Evolutionary conservation across 2,888 invertebrate species (phyloP).

Genomic region (Harpalus rufipes): DNA sequence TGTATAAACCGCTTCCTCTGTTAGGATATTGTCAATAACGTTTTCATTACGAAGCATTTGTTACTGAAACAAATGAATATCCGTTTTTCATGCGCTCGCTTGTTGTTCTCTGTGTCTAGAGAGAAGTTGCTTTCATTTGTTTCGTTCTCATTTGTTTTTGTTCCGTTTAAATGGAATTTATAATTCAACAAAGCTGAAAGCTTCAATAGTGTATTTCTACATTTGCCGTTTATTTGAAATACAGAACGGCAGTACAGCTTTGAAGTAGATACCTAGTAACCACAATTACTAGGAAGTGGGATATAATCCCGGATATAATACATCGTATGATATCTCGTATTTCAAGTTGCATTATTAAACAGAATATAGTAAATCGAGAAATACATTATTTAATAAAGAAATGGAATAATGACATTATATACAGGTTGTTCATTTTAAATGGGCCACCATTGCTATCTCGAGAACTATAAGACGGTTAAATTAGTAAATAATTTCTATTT

Average conservation of each 20-base stretch:
- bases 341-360: no score
- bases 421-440: no score
- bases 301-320: no score
- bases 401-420: no score
- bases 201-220: constrained; percentile 13
- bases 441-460: no score
- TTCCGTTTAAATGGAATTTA: constrained; percentile 44
- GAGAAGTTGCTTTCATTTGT: constrained; percentile 43
- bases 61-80: constrained; percentile 45
- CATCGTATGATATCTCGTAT: no score
- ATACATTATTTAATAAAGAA: no score
- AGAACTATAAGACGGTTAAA: no score
- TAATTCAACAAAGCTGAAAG: constrained; percentile 13
- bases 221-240: constrained; percentile 4
- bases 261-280: not conserved
- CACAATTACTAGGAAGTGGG: no score
- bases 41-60: constrained; percentile 23
- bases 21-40: constrained; percentile 38
- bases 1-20: not conserved
- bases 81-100: constrained; percentile 31
- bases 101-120: constrained; percentile 13
- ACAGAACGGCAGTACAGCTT: not conserved
- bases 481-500: no score
- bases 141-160: constrained; percentile 39
- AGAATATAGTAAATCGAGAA: no score